A percentile compares a stretch with the other conserved stretches of the same genome.
Evolutionary conservation across 2,797 vertebrate genomes (phyloP).

Genomic region (Sebastes miniatus): DNA sequence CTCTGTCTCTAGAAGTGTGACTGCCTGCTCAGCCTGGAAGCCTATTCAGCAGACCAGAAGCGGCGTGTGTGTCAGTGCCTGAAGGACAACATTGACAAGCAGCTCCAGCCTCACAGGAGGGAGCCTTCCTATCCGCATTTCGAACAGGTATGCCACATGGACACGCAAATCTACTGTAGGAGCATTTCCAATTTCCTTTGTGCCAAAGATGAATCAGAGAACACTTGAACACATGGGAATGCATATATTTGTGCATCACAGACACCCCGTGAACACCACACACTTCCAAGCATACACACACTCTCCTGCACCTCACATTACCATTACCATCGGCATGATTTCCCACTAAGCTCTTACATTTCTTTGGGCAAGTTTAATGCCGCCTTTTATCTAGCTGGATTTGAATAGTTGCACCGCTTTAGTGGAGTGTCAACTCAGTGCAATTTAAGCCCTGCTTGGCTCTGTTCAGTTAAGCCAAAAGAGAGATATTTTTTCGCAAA

Average conservation of each 20-base stretch:
- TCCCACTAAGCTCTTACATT: constrained; percentile 8
- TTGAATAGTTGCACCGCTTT: constrained; percentile 4
- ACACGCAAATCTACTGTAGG: constrained; percentile 1
- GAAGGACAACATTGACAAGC: constrained; percentile 93
- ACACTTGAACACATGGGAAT: constrained; percentile 59
- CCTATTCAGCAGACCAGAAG: constrained; percentile 94
- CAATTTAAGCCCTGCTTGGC: not conserved
- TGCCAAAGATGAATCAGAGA: constrained; percentile 22
- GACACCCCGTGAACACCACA: constrained; percentile 47
- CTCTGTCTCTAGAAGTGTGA: constrained; percentile 87
- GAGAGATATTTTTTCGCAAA: not conserved
- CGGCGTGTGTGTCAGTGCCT: constrained; percentile 94
- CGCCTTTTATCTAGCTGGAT: constrained; percentile 5
- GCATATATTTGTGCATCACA: constrained; percentile 64
- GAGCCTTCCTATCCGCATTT: constrained; percentile 66
- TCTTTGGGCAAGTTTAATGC: constrained; percentile 21
- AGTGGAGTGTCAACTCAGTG: not conserved
- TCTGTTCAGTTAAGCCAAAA: not conserved
- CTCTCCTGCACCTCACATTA: constrained; percentile 17
- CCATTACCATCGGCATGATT: constrained; percentile 3
- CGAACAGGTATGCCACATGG: constrained; percentile 75
- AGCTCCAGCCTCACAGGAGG: constrained; percentile 84
- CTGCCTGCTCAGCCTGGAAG: constrained; percentile 96
- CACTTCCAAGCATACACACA: constrained; percentile 14
- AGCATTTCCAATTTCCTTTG: constrained; percentile 2